A percentile compares a stretch with the other conserved stretches of the same genome.
Evolutionary conservation across 2,113 vertebrate genomes (phyloP).

Genomic region (Clarias gariepinus): DNA sequence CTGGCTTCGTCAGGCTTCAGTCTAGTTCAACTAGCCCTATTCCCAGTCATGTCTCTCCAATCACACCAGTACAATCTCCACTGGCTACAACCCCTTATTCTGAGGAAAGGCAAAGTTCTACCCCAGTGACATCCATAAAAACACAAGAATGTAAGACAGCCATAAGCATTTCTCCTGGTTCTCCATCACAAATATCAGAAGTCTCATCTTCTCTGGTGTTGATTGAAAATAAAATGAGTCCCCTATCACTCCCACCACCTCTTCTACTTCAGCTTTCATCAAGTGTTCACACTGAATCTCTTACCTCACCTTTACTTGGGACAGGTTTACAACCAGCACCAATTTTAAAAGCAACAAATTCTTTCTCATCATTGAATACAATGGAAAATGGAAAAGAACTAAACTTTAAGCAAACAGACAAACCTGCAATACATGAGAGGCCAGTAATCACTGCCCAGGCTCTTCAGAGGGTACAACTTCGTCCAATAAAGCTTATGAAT

Average conservation of each 20-base stretch:
- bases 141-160: slow-evolving; percentile 20
- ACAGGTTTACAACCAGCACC: not conserved
- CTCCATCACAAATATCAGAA: slow-evolving; percentile 2
- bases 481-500: slow-evolving; percentile 70
- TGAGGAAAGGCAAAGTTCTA: slow-evolving; percentile 13
- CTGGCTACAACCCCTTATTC: slow-evolving; percentile 16
- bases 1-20: slow-evolving; percentile 37
- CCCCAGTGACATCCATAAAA: not conserved
- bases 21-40: not conserved
- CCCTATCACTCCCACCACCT: not conserved
- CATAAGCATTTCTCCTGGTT: slow-evolving; percentile 4
- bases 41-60: slow-evolving; percentile 46
- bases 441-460: slow-evolving; percentile 83
- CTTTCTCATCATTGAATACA: not conserved
- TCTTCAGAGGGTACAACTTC: slow-evolving; percentile 81
- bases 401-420: slow-evolving; percentile 39
- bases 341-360: slow-evolving; percentile 18
- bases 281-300: slow-evolving; percentile 26
- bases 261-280: slow-evolving; percentile 28
- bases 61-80: slow-evolving; percentile 42
- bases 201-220: slow-evolving; percentile 21
- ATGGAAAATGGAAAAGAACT: slow-evolving; percentile 13
- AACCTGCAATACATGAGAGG: slow-evolving; percentile 58
- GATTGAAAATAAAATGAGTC: not conserved
- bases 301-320: slow-evolving; percentile 33